Evolutionary conservation across 2,888 invertebrate genomes (phyloP), one percentile per base, ranked within the genome.

Genomic region (Eupeodes latifasciatus): DNA sequence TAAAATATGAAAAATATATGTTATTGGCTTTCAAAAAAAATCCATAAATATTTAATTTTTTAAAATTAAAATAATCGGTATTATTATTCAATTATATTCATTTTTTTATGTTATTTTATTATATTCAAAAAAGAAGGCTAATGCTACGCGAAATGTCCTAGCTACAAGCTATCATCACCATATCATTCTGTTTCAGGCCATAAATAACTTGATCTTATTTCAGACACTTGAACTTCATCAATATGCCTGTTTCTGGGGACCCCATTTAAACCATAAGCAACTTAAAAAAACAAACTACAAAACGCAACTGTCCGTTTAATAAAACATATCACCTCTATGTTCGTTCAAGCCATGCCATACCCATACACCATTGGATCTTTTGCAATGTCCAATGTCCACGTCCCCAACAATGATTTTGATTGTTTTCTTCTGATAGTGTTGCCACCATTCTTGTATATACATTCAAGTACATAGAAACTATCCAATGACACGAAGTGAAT

Each of bases 401-500:
- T 40, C 6, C 40, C 57, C 79, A 76, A 76, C 66, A 36, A 69
- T 78, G 85, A 88, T 88, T 66, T 88, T 81, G 85, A 88, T 85
- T 81, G 81, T 88, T 78, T 78, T 78, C 72, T 34, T 53, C 40
- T 27, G 84, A 81, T 81, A 81, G 84, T 77, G 71, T 47, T 81
- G 64, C 53, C 64, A 49, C 53, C 64, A 49, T 49, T 62, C 69
- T 55, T 75, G 67, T 27, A 27, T 27, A 3, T 27, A 27, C 27
- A 27, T 27, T 3, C 27, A 2, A 27, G 27, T 27, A 27, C 27
- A 27, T 55, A 55, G 49, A 11, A 69, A 80, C 51, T 61, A 51
- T 5, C 53, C 61, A 62, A 40, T 81, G 72, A 14, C 78, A 71
- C 6, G 55, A 2, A 55, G 74, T 81, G 81, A 85, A 85, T 85